Evolutionary conservation across 2,797 vertebrate species (phyloP).

Genomic region (Eulemur rubriventer): DNA sequence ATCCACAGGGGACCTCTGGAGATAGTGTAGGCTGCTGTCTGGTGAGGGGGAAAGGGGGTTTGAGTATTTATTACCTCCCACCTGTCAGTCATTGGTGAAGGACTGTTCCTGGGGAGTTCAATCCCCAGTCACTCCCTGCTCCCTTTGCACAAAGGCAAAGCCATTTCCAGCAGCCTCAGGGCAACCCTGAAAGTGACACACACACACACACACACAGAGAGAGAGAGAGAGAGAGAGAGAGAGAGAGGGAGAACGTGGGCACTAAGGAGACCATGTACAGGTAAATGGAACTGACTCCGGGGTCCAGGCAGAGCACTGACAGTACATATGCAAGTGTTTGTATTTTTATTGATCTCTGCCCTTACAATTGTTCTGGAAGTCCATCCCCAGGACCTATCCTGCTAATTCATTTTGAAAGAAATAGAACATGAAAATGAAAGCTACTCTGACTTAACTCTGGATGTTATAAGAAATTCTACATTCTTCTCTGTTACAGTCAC

Average conservation of each 20-base stretch:
- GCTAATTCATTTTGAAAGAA: background rate
- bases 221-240: too few species aligned
- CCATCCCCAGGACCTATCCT: background rate
- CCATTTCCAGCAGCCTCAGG: background rate
- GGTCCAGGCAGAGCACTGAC: rapidly evolving
- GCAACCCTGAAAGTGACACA: background rate
- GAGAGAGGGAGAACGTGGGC: background rate
- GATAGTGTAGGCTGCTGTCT: background rate
- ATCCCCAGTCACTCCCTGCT: background rate
- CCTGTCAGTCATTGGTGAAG: background rate
- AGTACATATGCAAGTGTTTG: background rate
- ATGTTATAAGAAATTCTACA: background rate
- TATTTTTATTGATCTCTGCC: background rate
- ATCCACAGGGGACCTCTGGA: background rate
- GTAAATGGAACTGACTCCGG: background rate
- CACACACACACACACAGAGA: rapidly evolving
- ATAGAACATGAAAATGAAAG: background rate
- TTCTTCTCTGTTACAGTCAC: background rate
- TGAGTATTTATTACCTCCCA: background rate
- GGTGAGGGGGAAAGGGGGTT: background rate
- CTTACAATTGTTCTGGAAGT: background rate
- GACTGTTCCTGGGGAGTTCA: background rate
- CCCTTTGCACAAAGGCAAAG: background rate
- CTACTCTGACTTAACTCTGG: background rate
- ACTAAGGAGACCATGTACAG: background rate